Base-by-base conservation (phyloP, 2,797 vertebrate species). In the Rhynchotus rufescens region DNA sequence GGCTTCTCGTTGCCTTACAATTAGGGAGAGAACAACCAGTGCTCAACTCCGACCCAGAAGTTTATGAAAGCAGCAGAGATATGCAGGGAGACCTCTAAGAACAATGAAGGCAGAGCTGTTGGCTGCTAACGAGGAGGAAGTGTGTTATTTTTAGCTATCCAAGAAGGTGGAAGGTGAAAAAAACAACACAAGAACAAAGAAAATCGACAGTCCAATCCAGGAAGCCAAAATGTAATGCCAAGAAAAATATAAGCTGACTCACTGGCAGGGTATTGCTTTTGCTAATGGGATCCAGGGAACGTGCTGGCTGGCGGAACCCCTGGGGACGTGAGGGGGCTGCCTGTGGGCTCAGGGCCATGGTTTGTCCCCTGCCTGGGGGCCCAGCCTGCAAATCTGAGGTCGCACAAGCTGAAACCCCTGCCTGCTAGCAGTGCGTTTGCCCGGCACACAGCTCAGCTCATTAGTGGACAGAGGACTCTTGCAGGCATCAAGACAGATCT, bases 121-220 rank as follows among this genome's bases (percentile, higher is more conserved):
- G 92, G 91, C 87, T 83, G 91, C 82, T 95, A 92, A 93, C 22
- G 13, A 94, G 94, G 36, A 78, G 80, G 73, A 90, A 93, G 89
- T 9, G n/a, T 65, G 84, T 42, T 94, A 92, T 96, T 94, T 96
- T 96, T 95, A 96, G 94, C 89, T 88, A 83, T 78, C 23, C 14
- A 52, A 92, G 92, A 82, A 96, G 89, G 90, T 95, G 92, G 86
- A 95, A 94, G 89, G 92, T 93, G 91, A 80, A 88, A 74, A 92
- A 94, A 91, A 21, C 86, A 95, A 59, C 52, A 62, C 3, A 67
- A 80, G 75, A 93, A 81, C 88, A 88, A 79, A 84, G 68, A 8
- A 80, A 86, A 84, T 64, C 57, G 75, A 42, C 16, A 61, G 64
- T 15, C 36, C 66, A 9, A 65, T 75, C 26, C 59, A 72, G 66